Conservation (phyloP, 2,113 vertebrate genomes). For the Cromileptes altivelis region DNA sequence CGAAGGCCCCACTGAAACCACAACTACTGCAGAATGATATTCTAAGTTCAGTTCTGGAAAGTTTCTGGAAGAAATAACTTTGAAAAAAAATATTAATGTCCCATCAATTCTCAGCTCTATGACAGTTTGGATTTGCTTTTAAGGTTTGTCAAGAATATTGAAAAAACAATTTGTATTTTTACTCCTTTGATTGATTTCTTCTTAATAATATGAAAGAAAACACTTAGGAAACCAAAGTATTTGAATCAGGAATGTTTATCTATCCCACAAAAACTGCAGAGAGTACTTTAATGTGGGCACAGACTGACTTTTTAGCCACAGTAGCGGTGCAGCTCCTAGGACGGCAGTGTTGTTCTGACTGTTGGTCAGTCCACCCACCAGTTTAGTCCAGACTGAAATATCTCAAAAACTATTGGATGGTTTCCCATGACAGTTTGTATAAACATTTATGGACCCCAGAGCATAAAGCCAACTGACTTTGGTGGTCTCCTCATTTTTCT, state of each 20-base stretch:
- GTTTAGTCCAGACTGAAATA: neutral
- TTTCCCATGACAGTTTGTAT: no score
- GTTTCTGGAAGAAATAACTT: slow-evolving; percentile 47
- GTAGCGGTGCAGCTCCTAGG: neutral
- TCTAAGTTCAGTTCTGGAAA: slow-evolving; percentile 55
- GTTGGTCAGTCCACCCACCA: neutral
- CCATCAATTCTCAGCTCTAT: slow-evolving; percentile 41
- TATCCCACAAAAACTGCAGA: neutral
- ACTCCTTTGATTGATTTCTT: slow-evolving; percentile 37
- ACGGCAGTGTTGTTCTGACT: neutral
- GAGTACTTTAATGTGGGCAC: neutral
- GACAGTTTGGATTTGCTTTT: slow-evolving; percentile 39
- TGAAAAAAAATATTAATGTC: slow-evolving; percentile 43
- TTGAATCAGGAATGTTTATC: slow-evolving; percentile 27
- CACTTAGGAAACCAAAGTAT: slow-evolving; percentile 15
- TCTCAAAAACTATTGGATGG: neutral
- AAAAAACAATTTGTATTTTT: slow-evolving; percentile 45
- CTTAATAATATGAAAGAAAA: slow-evolving; percentile 14
- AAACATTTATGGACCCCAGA: neutral
- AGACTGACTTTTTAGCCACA: neutral
- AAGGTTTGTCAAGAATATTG: slow-evolving; percentile 37
- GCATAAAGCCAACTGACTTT: neutral
- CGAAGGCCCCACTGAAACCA: slow-evolving; percentile 38
- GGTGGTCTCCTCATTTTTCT: neutral
- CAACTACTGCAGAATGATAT: slow-evolving; percentile 51